phyloP scores from a whole-genome alignment of 2,888 invertebrate genomes.

The Drosophila borealis region DNA sequence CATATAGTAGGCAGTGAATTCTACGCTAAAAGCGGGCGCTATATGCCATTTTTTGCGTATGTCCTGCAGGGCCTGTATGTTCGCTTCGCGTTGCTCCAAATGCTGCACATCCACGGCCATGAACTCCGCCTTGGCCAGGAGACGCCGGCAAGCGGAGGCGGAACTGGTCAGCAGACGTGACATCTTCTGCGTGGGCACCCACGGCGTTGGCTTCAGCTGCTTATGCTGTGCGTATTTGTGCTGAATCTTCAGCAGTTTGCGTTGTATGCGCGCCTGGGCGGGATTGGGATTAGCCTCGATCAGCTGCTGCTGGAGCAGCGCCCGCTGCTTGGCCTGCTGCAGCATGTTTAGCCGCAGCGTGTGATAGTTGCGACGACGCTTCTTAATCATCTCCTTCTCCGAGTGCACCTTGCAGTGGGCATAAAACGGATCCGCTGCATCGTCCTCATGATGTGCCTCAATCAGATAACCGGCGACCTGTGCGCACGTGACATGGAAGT shows the following conservation, averaged over 20 bases:
- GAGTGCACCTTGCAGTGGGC: conserved; percentile 98
- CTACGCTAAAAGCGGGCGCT: conserved; percentile 96
- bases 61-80: conserved; percentile 92
- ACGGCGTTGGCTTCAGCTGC: conserved; percentile 90
- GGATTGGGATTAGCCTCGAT: conserved; percentile 85
- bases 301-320: conserved; percentile 54
- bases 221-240: conserved; percentile 92
- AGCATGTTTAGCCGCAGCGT: conserved; percentile 93
- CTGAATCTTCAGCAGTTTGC: conserved; percentile 93
- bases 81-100: conserved; percentile 92
- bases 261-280: conserved; percentile 90
- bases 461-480: conserved; percentile 96
- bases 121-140: conserved; percentile 93
- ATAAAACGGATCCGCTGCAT: conserved; percentile 98
- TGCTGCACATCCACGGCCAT: conserved; percentile 95
- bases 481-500: conserved; percentile 99
- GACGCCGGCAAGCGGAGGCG: conserved; percentile 93
- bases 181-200: conserved; percentile 98
- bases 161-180: conserved; percentile 95
- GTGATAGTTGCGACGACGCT: conserved; percentile 93
- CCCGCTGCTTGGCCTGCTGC: conserved; percentile 86
- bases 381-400: conserved; percentile 93
- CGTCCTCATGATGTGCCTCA: conserved; percentile 96
- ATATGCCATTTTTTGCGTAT: conserved; percentile 97
- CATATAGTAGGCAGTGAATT: conserved; percentile 97